A percentile compares a stretch with the other conserved stretches of the same genome.
phyloP scores from a whole-genome alignment of 2,797 vertebrate species.

The Gastrophryne carolinensis region DNA sequence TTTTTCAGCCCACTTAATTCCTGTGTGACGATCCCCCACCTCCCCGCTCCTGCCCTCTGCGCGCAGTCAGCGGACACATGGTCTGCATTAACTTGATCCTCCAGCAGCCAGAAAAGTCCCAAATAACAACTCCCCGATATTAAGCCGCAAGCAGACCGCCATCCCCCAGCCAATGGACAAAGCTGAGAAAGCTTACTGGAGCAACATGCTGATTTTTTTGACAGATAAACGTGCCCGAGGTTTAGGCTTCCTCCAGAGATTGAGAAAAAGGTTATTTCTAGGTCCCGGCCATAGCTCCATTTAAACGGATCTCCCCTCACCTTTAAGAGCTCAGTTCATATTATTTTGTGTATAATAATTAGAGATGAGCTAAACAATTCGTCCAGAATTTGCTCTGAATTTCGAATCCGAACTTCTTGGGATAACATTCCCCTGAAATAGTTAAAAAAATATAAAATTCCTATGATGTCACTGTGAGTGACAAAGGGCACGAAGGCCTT shows the following conservation, averaged over 20 bases:
- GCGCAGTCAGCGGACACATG: slow-evolving; percentile 26
- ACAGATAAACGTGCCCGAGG: slow-evolving; percentile 20
- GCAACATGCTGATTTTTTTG: slow-evolving; percentile 27
- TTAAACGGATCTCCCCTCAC: background rate
- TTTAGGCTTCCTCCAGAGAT: slow-evolving; percentile 32
- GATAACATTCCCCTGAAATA: too few relatives aligned
- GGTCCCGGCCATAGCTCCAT: background rate
- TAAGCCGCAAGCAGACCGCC: slow-evolving; percentile 14
- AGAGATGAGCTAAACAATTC: too few relatives aligned
- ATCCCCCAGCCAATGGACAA: slow-evolving; percentile 17
- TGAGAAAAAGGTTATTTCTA: slow-evolving; percentile 27
- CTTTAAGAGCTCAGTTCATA: too few relatives aligned
- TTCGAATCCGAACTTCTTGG: too few relatives aligned
- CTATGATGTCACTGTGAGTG: too few relatives aligned
- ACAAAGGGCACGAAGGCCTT: too few relatives aligned
- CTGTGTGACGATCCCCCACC: slow-evolving; percentile 13
- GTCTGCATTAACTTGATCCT: slow-evolving; percentile 41
- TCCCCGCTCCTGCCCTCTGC: background rate
- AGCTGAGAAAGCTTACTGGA: slow-evolving; percentile 16
- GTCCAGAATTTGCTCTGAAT: too few relatives aligned
- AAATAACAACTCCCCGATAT: slow-evolving; percentile 29
- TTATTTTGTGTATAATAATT: too few relatives aligned
- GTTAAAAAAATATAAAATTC: too few relatives aligned
- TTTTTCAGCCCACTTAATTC: slow-evolving; percentile 28
- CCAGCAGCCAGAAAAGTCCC: slow-evolving; percentile 24